Base-by-base conservation (phyloP, 2,888 invertebrate species). In the Lasioglossum pauxillum region DNA sequence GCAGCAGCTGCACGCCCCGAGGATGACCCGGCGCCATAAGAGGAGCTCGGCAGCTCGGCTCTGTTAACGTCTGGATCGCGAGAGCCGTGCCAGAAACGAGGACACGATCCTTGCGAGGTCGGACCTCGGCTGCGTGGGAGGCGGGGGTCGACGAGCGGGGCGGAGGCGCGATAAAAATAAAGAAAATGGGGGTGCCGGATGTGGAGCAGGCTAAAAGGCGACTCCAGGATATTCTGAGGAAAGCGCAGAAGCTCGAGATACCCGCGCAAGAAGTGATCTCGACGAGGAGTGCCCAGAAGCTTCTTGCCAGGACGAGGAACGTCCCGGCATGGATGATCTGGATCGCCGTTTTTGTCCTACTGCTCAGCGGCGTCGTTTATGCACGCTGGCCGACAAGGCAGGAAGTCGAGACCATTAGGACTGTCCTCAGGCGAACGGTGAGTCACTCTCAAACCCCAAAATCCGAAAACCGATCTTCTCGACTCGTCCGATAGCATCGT, bases 341-440 rank as follows among this genome's bases (percentile, higher is more conserved):
- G 90, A 88, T 93, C 75, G 92, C 90, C 64, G 91, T 91, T 74
- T 93, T 94, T 89, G 80, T 94, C 53, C 46, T 94, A 53, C 78
- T 93, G 41, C 92, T 94, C 38, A 91, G 90, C 83, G 91, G 90
- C 10, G 89, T 93, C 85, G 92, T 94, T 75, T 94, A 94, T 83
- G 90, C 92, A 7, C 93, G 92, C 35, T 94, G 94, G 94, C 93
- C 94, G 1, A 93, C 93, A 89, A 82, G 86, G 35, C 94, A 93
- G 88, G 94, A 94, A 79, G 92, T 92, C 78, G 94, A 94, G 75
- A 94, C 94, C 67, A 93, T 94, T 78, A 93, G 93, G 86, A 94
- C 94, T 76, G 94, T 94, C 46, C 91, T 94, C 80, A 93, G 93
- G 91, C 91, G 93, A 90, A 92, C 94, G 92, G 94, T 94, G 80